phyloP scores from a whole-genome alignment of 2,888 invertebrate genomes.

The Steromphala cineraria region DNA sequence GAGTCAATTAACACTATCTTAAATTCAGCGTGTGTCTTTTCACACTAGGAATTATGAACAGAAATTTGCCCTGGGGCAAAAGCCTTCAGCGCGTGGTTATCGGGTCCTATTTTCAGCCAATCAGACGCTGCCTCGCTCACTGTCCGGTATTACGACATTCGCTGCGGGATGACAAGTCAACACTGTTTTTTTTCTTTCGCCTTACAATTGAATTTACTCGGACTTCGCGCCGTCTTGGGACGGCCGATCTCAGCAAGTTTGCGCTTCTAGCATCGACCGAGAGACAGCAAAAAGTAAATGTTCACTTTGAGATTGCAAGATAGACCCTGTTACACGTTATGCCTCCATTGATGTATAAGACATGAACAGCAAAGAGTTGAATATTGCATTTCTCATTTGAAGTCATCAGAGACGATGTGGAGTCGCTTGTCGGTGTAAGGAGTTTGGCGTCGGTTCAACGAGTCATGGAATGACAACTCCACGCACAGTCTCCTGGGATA shows the following conservation, averaged over 20 bases:
- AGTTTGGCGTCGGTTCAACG: too few species aligned
- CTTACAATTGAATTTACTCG: neutral
- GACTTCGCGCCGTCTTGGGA: neutral
- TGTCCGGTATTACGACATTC: constrained; percentile 12
- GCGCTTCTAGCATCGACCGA: too few species aligned
- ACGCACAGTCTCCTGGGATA: too few species aligned
- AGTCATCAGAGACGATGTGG: too few species aligned
- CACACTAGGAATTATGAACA: constrained; percentile 12
- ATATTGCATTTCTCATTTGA: too few species aligned
- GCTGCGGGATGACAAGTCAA: neutral
- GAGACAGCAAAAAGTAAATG: too few species aligned
- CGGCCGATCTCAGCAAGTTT: neutral
- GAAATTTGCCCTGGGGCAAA: neutral
- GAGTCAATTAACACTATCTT: constrained; percentile 18
- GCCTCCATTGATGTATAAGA: too few species aligned
- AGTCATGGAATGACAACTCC: too few species aligned
- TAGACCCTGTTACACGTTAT: too few species aligned
- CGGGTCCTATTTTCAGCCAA: neutral
- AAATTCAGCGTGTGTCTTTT: constrained; percentile 15
- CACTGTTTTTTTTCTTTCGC: neutral
- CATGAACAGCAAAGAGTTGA: too few species aligned
- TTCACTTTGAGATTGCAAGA: too few species aligned
- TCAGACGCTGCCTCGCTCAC: neutral
- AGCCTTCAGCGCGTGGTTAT: neutral
- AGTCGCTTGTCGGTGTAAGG: too few species aligned